Base-by-base conservation (phyloP, 2,113 vertebrate genomes). In the Sorex fumeus region DNA sequence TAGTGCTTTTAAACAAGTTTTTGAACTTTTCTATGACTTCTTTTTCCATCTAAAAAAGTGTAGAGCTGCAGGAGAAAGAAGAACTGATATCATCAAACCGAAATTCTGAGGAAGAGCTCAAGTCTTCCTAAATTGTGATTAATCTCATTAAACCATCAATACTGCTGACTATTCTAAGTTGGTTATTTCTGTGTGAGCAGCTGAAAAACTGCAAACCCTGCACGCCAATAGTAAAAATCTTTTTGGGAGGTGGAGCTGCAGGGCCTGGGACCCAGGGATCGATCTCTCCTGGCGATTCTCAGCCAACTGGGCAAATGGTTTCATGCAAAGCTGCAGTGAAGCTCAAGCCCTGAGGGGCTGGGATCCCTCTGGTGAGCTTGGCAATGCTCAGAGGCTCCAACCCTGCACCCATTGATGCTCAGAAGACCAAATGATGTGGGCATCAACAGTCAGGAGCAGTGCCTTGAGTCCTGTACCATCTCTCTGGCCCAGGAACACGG, bases 161-260 rank as follows among this genome's bases (percentile, higher is more conserved):
- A 36, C 8, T 15, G 21, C 10, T 9, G 36, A 62, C 2, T 57
- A 47, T 80, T 72, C 23, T 36, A 69, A 84, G 50, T 80, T 57
- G 19, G 6, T 82, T 76, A 69, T 32, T 66, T 50, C 6, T 23
- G 53, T 43, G 8, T 53, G 45, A 91, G 79, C 92, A 3, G 18
- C 53, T 80, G 66, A 57, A 80, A 92, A 93, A 79, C 32, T 32
- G n/a, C 25, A n/a, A 81, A 72, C 28, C 80, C 47, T 84, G 16
- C 28, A 92, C 86, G 70, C 0, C 57, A 91, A 64, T 18, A 3
- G 7, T 8, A 84, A 32, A 79, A 67, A 86, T 88, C 79, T 93
- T 84, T 60, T 50, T 50, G 6, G 47, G 47, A 50, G 19, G 19
- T 21, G 5, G 57, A 23, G 57, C 15, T 3, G 6, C 57, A 60